Evolutionary conservation across 2,888 invertebrate species (phyloP), one percentile per base, ranked within the genome.

Genomic region (Nysson spinosus): DNA sequence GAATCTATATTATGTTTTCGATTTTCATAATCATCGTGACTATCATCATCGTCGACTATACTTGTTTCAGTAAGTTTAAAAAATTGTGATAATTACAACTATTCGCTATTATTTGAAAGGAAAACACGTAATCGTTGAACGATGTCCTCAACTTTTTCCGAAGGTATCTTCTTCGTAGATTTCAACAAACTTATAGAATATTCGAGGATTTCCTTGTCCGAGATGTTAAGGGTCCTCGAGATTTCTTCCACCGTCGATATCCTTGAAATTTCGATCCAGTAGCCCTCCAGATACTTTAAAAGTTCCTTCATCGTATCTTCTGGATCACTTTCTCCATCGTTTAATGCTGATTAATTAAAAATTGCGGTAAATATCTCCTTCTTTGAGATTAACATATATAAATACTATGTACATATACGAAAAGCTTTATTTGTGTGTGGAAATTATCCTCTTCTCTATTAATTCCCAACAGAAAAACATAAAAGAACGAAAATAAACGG

Each of bases 181-280:
- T 49, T 57, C 20, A 64, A 57, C 5, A 64, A 28, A 43, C 43
- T 47, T 32, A 64, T 47, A 17, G 47, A 28, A 28, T 52, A 22
- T 20, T 66, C 51, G 2, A 24, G 40, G 17, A 56, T 19, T 20
- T 34, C 5, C 12, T 57, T 49, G 9, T 65, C 66, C 7, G 50
- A 42, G 6, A 43, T 47, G 35, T 47, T 28, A 9, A 66, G 43
- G 17, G 80, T 67, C 50, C 71, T 49, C 42, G 68, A 12, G 17
- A 81, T 50, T 40, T 81, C 69, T 11, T 70, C 62, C 9, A 51
- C 40, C 4, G 63, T 57, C 11, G 68, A 67, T n/a, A 61, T 49
- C 17, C 56, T 65, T 32, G 80, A 46, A 40, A 72, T 75, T 47
- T 79, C 79, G 19, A 72, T 46, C 81, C 83, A 84, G 62, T 79